Evolutionary conservation across 2,888 invertebrate species (phyloP).

Genomic region (Thysanoteuthis rhombus): DNA sequence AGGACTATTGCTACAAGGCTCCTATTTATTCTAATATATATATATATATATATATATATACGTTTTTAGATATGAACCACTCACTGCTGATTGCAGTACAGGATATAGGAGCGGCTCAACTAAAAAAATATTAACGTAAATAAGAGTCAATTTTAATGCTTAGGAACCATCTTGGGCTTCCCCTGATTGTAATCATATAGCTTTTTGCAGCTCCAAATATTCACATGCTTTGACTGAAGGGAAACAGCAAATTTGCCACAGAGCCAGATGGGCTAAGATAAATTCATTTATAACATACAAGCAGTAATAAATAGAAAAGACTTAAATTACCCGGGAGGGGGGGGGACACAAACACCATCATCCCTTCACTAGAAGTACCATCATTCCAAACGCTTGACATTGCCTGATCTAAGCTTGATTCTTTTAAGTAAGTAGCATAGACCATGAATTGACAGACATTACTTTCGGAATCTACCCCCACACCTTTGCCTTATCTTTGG

Average conservation of each 20-base stretch:
- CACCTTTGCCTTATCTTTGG: neutral
- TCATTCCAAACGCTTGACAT: neutral
- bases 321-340: neutral
- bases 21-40: too few relatives aligned
- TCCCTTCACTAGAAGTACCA: neutral
- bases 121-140: neutral
- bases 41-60: too few relatives aligned
- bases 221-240: neutral
- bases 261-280: neutral
- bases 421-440: slow-evolving; percentile 12
- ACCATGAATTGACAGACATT: neutral
- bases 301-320: neutral
- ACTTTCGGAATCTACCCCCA: neutral
- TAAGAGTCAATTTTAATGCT: neutral
- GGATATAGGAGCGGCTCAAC: neutral
- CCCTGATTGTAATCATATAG: neutral
- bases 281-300: neutral
- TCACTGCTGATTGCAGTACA: neutral
- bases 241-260: neutral
- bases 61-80: too few relatives aligned
- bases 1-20: too few relatives aligned
- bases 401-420: slow-evolving; percentile 12
- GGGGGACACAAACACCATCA: too few relatives aligned
- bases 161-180: neutral
- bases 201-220: neutral